phyloP scores from a whole-genome alignment of 2,888 invertebrate species.

The Achlya flavicornis region DNA sequence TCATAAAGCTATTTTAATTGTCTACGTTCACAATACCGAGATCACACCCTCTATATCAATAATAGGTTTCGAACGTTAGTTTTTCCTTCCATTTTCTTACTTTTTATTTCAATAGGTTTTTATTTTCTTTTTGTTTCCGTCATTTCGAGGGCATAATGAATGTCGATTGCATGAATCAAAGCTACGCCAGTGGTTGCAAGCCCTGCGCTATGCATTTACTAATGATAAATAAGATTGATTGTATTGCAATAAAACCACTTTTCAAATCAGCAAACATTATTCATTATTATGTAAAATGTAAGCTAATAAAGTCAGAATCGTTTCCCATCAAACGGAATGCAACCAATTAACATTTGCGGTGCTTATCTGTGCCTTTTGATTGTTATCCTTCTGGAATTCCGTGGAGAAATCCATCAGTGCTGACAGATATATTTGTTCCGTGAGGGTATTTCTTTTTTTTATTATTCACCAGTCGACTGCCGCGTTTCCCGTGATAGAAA shows the following conservation, averaged over 20 bases:
- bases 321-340: slow-evolving; percentile 6
- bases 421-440: slow-evolving; percentile 6
- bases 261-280: slow-evolving; percentile 3
- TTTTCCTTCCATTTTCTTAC: too few relatives aligned
- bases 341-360: slow-evolving; percentile 8
- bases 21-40: too few relatives aligned
- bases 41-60: too few relatives aligned
- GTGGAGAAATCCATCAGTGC: slow-evolving; percentile 6
- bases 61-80: too few relatives aligned
- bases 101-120: too few relatives aligned
- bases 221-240: slow-evolving; percentile 5
- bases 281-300: slow-evolving; percentile 6
- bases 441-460: neutral
- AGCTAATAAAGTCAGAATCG: slow-evolving; percentile 6
- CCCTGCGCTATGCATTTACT: neutral
- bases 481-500: neutral
- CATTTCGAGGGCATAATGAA: too few relatives aligned
- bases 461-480: neutral
- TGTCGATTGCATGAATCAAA: too few relatives aligned
- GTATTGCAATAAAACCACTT: neutral
- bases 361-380: slow-evolving; percentile 7
- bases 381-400: neutral
- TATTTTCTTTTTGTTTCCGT: too few relatives aligned
- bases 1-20: too few relatives aligned
- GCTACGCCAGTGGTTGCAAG: neutral